Percentiles rank a stretch among this genome's conserved stretches.
Conservation (phyloP, 2,113 vertebrate species). For the Xenopus borealis region DNA sequence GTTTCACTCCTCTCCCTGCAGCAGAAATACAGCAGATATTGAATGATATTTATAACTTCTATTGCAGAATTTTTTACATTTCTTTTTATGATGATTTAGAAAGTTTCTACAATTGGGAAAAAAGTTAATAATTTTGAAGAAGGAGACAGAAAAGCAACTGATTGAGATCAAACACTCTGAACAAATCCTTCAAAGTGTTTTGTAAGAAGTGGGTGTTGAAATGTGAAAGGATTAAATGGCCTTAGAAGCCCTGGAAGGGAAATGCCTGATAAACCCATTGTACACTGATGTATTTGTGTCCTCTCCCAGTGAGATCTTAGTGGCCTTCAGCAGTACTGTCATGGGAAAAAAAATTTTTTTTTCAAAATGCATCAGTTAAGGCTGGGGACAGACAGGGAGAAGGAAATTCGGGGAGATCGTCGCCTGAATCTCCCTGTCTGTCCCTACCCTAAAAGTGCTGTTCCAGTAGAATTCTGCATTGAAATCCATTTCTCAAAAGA, state of each 20-base stretch:
- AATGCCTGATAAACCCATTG: slow-evolving; percentile 18
- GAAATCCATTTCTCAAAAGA: no score
- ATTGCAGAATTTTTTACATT: not conserved
- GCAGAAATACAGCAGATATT: no score
- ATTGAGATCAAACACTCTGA: slow-evolving; percentile 28
- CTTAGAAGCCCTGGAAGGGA: slow-evolving; percentile 15
- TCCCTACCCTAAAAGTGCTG: no score
- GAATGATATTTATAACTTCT: no score
- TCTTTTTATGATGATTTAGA: not conserved
- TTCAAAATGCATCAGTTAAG: no score
- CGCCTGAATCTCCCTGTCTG: no score
- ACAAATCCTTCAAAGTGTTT: slow-evolving; percentile 41
- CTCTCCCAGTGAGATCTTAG: not conserved
- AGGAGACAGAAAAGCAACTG: slow-evolving; percentile 12
- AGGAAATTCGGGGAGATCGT: no score
- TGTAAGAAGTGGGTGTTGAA: slow-evolving; percentile 41
- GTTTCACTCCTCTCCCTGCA: no score
- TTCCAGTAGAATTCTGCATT: no score
- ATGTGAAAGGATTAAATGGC: slow-evolving; percentile 36
- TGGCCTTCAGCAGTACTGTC: slow-evolving; percentile 14
- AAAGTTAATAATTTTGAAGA: slow-evolving; percentile 18
- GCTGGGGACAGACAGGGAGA: no score
- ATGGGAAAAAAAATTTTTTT: no score
- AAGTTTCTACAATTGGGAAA: not conserved
- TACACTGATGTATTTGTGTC: not conserved